phyloP scores from a whole-genome alignment of 2,888 invertebrate genomes.

The Chorisops tibialis region DNA sequence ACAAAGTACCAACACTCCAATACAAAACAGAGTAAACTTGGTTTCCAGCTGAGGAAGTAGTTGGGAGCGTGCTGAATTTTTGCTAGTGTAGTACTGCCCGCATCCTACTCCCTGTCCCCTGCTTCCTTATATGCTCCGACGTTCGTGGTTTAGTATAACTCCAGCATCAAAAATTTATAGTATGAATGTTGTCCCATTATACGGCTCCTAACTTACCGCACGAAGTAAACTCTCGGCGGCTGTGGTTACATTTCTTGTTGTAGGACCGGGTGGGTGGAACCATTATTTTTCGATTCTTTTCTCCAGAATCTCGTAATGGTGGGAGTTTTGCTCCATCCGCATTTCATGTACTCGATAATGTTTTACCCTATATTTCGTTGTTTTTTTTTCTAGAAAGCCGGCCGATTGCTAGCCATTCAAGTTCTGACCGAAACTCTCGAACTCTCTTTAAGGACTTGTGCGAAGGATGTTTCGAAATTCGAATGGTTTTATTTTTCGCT shows the following conservation, averaged over 20 bases:
- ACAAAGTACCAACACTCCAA: too few species aligned
- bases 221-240: constrained; percentile 1
- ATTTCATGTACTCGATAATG: constrained; percentile 15
- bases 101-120: too few species aligned
- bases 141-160: too few species aligned
- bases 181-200: constrained; percentile 9
- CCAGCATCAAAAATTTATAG: constrained; percentile 8
- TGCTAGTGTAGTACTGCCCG: too few species aligned
- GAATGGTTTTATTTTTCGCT: too few species aligned
- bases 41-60: too few species aligned
- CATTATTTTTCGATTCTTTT: too few species aligned
- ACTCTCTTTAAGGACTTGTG: neutral
- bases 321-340: too few species aligned
- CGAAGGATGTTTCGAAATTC: neutral
- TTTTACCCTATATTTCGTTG: neutral
- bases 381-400: constrained; percentile 5
- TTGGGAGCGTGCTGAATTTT: too few species aligned
- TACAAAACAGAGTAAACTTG: too few species aligned
- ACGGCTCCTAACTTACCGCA: constrained; percentile 6
- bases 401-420: neutral
- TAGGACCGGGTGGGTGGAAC: neutral
- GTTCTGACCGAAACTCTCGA: neutral
- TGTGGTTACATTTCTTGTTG: neutral
- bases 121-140: too few species aligned
- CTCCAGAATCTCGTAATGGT: too few species aligned